phyloP scores from a whole-genome alignment of 2,797 vertebrate species.

The Parotocinclus haroldoi region DNA sequence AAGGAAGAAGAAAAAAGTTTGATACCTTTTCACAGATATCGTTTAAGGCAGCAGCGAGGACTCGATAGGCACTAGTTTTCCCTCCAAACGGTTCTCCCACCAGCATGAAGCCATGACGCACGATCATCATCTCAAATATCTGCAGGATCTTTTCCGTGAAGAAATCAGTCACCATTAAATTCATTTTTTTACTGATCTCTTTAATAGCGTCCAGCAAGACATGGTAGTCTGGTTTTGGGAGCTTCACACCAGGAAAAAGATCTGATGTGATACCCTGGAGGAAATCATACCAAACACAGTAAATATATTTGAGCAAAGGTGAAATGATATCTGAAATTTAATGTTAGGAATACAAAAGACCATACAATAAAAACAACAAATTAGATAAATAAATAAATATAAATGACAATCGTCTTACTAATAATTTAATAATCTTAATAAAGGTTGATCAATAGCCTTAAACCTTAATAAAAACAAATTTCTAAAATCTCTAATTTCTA shows the following conservation, averaged over 20 bases:
- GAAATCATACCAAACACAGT: not conserved
- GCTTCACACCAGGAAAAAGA: constrained; percentile 84
- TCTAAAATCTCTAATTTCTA: too few relatives aligned
- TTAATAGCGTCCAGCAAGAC: constrained; percentile 77
- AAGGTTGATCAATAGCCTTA: too few relatives aligned
- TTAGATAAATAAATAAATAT: too few relatives aligned
- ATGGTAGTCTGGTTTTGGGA: constrained; percentile 82
- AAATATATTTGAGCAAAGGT: not conserved
- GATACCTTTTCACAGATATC: constrained; percentile 80
- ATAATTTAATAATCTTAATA: too few relatives aligned
- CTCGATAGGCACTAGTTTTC: constrained; percentile 82
- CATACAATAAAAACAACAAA: not conserved
- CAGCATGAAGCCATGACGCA: constrained; percentile 89
- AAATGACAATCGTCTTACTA: too few relatives aligned
- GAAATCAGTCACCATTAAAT: constrained; percentile 80
- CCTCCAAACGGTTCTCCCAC: constrained; percentile 90
- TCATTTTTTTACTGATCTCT: constrained; percentile 78
- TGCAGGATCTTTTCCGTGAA: constrained; percentile 88
- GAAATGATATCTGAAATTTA: not conserved
- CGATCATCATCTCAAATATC: constrained; percentile 91
- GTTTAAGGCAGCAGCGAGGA: constrained; percentile 78
- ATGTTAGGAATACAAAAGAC: not conserved
- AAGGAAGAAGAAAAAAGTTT: not conserved
- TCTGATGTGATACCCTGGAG: constrained; percentile 87
- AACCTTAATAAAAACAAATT: too few relatives aligned